Evolutionary conservation across 2,113 vertebrate genomes (phyloP).

Genomic region (Corynorhinus townsendii): DNA sequence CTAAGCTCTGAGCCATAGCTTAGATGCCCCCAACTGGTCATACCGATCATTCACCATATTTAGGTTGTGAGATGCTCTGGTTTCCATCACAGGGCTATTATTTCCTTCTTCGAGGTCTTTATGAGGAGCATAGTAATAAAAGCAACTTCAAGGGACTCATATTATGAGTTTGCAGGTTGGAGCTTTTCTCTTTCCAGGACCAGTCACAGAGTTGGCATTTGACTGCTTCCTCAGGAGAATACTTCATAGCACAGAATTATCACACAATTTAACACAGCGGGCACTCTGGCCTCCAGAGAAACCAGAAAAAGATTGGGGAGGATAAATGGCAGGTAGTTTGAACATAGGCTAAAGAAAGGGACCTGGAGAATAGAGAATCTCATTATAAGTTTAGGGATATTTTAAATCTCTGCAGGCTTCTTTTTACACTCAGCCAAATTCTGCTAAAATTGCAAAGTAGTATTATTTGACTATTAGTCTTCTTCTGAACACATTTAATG

Average conservation of each 20-base stretch:
- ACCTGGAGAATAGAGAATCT: neutral
- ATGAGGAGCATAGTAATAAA: neutral
- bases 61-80: neutral
- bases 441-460: conserved; percentile 29
- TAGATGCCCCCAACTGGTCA: neutral
- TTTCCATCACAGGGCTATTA: neutral
- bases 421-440: conserved; percentile 19
- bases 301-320: neutral
- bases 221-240: neutral
- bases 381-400: conserved; percentile 13
- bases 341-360: neutral
- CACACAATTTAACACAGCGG: conserved; percentile 37
- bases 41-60: neutral
- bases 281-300: conserved; percentile 33
- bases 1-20: neutral
- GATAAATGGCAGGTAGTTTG: conserved; percentile 8
- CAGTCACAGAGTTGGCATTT: neutral
- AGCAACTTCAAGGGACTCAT: neutral
- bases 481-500: neutral
- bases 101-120: neutral
- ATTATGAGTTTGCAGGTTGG: neutral
- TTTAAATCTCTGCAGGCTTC: conserved; percentile 27
- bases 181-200: neutral
- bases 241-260: conserved; percentile 39
- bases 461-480: conserved; percentile 11